Percentiles rank a stretch among this genome's conserved stretches.
These are phyloP conservation scores for Oegoconia quadripuncta DNA, from an alignment of 2,888 invertebrate species.

Conservation along the genomic window DNA sequence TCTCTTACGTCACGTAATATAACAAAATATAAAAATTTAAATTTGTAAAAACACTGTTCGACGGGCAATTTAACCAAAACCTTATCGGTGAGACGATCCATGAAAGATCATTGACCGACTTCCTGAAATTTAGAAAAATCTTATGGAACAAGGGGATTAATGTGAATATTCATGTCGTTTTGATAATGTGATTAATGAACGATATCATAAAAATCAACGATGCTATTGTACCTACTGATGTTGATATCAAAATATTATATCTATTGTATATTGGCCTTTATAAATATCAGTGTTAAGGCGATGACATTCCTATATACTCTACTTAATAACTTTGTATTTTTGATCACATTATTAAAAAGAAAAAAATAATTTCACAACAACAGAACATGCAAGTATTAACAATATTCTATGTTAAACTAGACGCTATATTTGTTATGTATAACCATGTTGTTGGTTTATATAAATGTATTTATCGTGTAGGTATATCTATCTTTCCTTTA, in stretches of 20 bases:
- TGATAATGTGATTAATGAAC: conserved; percentile 4
- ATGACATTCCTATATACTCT: not conserved
- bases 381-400: no score
- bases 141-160: conserved; percentile 16
- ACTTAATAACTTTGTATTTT: not conserved
- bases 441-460: no score
- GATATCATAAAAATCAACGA: conserved; percentile 2
- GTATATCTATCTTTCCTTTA: no score
- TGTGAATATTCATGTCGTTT: conserved; percentile 3
- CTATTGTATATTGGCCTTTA: not conserved
- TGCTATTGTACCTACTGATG: not conserved
- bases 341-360: no score
- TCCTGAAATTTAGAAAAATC: conserved; percentile 7
- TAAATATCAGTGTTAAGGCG: not conserved
- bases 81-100: conserved; percentile 1
- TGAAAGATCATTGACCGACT: not conserved
- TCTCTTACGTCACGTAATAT: not conserved
- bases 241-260: conserved; percentile 1
- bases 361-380: no score
- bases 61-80: conserved; percentile 2
- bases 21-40: not conserved
- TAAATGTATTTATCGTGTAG: no score
- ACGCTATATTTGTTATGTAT: no score
- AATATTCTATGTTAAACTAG: no score
- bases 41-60: not conserved